Base-by-base conservation (phyloP, 2,888 invertebrate genomes). In the Eilema sororculum region DNA sequence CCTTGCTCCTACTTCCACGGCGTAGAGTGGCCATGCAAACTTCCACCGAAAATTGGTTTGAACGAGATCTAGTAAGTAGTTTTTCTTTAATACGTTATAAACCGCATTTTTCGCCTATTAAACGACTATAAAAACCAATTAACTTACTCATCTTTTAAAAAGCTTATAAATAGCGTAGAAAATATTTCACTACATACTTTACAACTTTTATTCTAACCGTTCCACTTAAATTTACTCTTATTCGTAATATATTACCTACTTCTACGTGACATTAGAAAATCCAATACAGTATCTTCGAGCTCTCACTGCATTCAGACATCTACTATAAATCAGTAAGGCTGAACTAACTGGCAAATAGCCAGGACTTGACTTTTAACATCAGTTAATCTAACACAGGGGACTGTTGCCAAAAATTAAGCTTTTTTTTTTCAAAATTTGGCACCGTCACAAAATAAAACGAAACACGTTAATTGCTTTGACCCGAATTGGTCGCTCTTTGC, bases 341-440 rank as follows among this genome's bases (percentile, higher is more conserved):
- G 72, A 78, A 74, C 76, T 65, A 80, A 79, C 81, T 90, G 90
- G 90, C 89, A 72, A 65, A 20, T 4, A 67, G 90, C 90, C 91
- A 91, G 84, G 76, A 84, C 81, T 82, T 84, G 89, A 90, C 87
- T 91, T 91, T 91, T 91, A 91, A 89, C 92, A 91, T 90, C 91
- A 91, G 89, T 92, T 92, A 93, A 92, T 93, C 92, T 93, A 92
- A 90, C 89, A 83, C 86, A 82, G 83, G 75, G 80, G 77, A 77
- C 83, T 79, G 86, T 87, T 93, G 93, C 92, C 93, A 86, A 80
- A 79, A 87, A 89, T 91, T 91, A 91, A 91, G 86, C 83, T 89
- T 91, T 91, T 89, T 89, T 92, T 90, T 90, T 87, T 81, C 83
- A 87, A 90, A 91, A 83, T 92, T 93, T 94, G 94, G 94, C 94